Percentiles rank a stretch among this genome's conserved stretches.
phyloP scores from a whole-genome alignment of 2,113 vertebrate species.

The Pteronura brasiliensis region DNA sequence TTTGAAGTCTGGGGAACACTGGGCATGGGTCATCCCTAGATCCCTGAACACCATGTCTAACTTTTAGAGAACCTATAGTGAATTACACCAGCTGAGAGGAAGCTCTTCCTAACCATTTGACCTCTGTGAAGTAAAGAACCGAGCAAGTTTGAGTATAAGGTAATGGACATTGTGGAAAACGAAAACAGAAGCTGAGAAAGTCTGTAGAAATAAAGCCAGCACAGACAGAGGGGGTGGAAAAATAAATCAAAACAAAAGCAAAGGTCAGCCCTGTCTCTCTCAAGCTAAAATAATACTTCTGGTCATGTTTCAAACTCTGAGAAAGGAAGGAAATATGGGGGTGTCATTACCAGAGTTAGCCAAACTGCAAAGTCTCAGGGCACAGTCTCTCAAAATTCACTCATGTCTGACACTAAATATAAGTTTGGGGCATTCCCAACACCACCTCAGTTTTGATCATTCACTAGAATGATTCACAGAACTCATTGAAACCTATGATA shows the following conservation, averaged over 20 bases:
- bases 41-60: neutral
- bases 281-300: neutral
- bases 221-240: neutral
- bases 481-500: neutral
- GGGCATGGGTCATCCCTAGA: neutral
- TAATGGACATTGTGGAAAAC: neutral
- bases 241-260: neutral
- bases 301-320: neutral
- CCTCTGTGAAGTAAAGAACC: neutral
- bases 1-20: neutral
- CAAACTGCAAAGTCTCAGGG: neutral
- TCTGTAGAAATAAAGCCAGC: neutral
- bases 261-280: neutral
- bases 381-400: neutral
- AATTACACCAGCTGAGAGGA: neutral
- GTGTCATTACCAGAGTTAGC: neutral
- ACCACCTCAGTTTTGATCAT: neutral
- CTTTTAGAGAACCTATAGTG: neutral
- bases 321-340: neutral
- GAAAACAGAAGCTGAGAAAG: neutral
- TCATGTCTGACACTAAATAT: neutral
- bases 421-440: neutral
- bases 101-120: neutral
- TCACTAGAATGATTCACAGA: neutral
- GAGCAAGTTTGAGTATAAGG: neutral